Evolutionary conservation across 2,113 vertebrate species (phyloP), one percentile per base, ranked within the genome.

Genomic region (Sphaerodactylus townsendi): DNA sequence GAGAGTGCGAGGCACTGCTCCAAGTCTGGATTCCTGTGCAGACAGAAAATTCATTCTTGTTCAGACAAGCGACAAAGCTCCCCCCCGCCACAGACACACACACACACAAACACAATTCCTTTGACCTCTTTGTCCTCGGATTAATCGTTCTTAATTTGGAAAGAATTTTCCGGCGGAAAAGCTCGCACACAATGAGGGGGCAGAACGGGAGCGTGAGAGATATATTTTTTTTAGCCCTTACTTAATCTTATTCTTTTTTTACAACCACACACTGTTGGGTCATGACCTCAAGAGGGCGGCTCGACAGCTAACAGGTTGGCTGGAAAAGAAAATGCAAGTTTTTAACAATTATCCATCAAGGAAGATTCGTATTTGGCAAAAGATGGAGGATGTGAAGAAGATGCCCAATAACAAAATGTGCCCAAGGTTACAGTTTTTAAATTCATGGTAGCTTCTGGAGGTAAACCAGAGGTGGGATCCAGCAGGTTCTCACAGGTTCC

Each of bases 41-140:
- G 78, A 71, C 15, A 78, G 64, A 79, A 39, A 78, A 85, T 64
- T 15, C 56, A 15, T 48, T 78, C 75, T 79, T 70, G 35, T 77
- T 85, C 59, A 28, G 25, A 28, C 59, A 62, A 62, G 37, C 19
- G 33, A 46, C 66, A 72, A 48, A 72, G 59, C 6, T 5, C 56
- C 50, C 21, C 4, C 19, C 17, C 19, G 19, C 50, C 50, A 53
- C 50, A n/a, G 15, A 10, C 5, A 53, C 21, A 56, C 19, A 56
- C 53, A 56, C 53, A 56, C 53, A 56, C 65, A 15, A 66, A 10
- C 65, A 33, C 30, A 53, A 50, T 35, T 53, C 25, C 9, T 65
- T 28, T 68, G 14, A 66, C 44, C n/a, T 39, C 23, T 53, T 46
- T 66, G 33, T 25, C 72, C n/a, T 21, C n/a, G 41, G 25, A 37